A percentile compares a stretch with the other conserved stretches of the same genome.
Conservation (phyloP, 2,888 invertebrate genomes). For the Lasius platythorax region DNA sequence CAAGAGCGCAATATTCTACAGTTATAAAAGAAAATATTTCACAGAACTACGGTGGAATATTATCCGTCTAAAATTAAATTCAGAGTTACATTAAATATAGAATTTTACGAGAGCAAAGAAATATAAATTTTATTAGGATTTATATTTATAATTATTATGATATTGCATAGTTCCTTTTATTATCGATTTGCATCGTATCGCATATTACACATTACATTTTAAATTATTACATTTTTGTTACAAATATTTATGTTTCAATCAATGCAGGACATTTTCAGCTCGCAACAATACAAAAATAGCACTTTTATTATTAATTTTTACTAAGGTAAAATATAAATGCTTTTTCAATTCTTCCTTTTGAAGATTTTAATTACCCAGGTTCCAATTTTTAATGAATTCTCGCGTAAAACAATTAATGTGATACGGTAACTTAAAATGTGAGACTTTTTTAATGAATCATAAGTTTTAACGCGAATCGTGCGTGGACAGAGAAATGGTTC, state of each 20-base stretch:
- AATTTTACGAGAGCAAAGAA: slow-evolving; percentile 11
- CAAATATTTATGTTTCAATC: background rate
- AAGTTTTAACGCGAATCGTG: background rate
- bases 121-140: slow-evolving; percentile 34
- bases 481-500: background rate
- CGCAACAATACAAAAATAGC: background rate
- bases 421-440: background rate
- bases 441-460: slow-evolving; percentile 9
- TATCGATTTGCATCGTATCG: background rate
- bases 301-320: background rate
- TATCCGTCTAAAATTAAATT: slow-evolving; percentile 41
- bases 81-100: slow-evolving; percentile 32
- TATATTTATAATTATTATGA: background rate
- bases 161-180: background rate
- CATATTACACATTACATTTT: background rate
- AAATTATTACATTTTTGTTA: background rate
- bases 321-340: background rate
- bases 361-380: background rate
- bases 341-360: background rate
- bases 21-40: slow-evolving; percentile 49
- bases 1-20: slow-evolving; percentile 38
- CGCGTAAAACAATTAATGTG: background rate
- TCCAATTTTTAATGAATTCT: background rate
- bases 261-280: background rate
- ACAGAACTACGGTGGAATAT: background rate